These are phyloP conservation scores for Python bivittatus DNA, from an alignment of 2,113 vertebrate genomes.

Conservation along the genomic window DNA sequence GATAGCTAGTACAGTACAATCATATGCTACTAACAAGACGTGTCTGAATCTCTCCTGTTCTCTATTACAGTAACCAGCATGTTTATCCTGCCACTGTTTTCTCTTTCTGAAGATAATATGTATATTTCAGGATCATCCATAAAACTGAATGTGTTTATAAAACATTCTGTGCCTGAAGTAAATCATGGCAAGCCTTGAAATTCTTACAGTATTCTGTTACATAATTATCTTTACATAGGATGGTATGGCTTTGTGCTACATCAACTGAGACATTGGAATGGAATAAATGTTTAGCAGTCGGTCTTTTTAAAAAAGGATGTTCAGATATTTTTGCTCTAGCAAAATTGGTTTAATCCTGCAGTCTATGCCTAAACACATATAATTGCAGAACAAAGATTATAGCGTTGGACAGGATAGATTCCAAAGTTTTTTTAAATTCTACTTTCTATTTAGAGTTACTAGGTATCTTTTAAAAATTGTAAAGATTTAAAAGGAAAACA, in stretches of 20 bases:
- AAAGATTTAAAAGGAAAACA: background rate
- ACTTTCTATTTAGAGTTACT: background rate
- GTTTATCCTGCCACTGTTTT: conserved; percentile 14
- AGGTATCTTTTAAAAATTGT: background rate
- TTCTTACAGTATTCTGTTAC: background rate
- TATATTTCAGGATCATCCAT: fast-evolving
- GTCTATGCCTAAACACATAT: background rate
- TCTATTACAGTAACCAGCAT: conserved; percentile 55
- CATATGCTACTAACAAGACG: conserved; percentile 14
- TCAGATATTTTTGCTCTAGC: background rate
- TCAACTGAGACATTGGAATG: background rate
- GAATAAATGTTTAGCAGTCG: background rate
- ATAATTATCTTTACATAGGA: background rate
- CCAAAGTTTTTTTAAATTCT: background rate
- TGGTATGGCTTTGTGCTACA: background rate
- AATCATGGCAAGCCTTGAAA: background rate
- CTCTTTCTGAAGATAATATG: background rate
- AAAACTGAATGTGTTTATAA: background rate
- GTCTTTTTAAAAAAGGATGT: background rate
- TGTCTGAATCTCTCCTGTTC: conserved; percentile 29
- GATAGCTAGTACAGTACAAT: conserved; percentile 34
- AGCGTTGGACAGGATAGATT: background rate
- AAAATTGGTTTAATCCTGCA: background rate
- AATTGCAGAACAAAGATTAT: background rate
- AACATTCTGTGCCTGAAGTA: fast-evolving